Evolutionary conservation across 2,888 invertebrate genomes (phyloP).

Genomic region (Cryptocephalus primarius): DNA sequence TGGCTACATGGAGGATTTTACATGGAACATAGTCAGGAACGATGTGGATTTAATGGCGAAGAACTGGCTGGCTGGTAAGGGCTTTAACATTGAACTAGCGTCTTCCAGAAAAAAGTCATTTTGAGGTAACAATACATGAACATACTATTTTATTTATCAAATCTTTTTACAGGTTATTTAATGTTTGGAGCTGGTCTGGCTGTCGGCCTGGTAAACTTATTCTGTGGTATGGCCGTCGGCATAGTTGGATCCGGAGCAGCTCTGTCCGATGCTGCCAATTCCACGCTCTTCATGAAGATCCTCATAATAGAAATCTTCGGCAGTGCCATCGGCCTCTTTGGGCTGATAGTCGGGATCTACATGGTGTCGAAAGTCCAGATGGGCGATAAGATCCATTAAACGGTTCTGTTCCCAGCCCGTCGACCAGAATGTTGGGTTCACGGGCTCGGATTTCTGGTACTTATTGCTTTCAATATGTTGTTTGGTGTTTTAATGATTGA

Average conservation of each 20-base stretch:
- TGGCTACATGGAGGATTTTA: constrained; percentile 52
- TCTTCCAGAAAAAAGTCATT: not conserved
- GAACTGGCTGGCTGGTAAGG: constrained; percentile 57
- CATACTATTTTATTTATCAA: not conserved
- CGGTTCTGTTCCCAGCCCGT: not conserved
- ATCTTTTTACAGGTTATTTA: constrained; percentile 55
- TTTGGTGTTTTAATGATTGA: too few species aligned
- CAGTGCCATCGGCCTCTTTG: constrained; percentile 97
- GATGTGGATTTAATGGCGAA: constrained; percentile 39
- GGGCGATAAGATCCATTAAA: constrained; percentile 19
- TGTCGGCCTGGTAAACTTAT: constrained; percentile 91
- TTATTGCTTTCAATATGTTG: too few species aligned
- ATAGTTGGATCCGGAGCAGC: constrained; percentile 98
- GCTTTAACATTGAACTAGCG: not conserved
- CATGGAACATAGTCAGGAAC: constrained; percentile 36
- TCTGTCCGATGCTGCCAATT: constrained; percentile 94
- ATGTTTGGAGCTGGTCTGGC: constrained; percentile 95
- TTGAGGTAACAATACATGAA: not conserved
- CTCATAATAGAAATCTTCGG: constrained; percentile 99
- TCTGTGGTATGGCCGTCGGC: constrained; percentile 95
- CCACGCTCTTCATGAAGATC: constrained; percentile 93
- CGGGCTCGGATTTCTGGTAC: too few species aligned
- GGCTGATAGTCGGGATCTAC: constrained; percentile 95
- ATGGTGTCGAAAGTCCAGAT: constrained; percentile 43
- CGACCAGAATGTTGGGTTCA: too few species aligned